These are phyloP conservation scores for Dicrurus megarhynchus DNA, from an alignment of 2,113 vertebrate species.

Conservation along the genomic window DNA sequence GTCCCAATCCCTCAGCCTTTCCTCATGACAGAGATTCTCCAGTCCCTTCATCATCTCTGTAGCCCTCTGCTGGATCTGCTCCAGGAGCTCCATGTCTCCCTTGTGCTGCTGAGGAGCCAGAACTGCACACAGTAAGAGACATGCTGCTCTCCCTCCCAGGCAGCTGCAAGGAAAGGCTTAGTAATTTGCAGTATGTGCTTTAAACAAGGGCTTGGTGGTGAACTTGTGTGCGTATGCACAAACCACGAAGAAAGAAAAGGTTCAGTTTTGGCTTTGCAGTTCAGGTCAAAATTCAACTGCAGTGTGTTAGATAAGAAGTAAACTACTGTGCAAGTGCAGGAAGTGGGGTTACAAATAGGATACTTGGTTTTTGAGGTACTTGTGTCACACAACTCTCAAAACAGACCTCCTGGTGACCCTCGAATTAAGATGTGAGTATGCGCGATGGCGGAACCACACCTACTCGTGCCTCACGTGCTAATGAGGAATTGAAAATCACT, in stretches of 20 bases:
- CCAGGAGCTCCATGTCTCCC: neutral
- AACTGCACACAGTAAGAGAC: neutral
- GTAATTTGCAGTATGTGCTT: neutral
- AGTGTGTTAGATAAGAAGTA: neutral
- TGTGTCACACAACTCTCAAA: neutral
- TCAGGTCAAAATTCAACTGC: neutral
- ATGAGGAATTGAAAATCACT: neutral
- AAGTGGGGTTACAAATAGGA: neutral
- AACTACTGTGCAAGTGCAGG: neutral
- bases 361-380: neutral
- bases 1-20: neutral
- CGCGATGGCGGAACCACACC: rapidly evolving
- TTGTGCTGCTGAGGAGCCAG: neutral
- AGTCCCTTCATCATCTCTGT: neutral
- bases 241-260: neutral
- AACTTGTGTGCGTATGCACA: neutral
- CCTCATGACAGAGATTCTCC: neutral
- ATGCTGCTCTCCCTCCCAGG: neutral
- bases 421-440: neutral
- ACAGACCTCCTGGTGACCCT: rapidly evolving
- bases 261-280: neutral
- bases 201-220: neutral
- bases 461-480: neutral
- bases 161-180: neutral
- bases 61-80: rapidly evolving